Base-by-base conservation (phyloP, 2,113 vertebrate genomes). In the Bubo blakistoni region DNA sequence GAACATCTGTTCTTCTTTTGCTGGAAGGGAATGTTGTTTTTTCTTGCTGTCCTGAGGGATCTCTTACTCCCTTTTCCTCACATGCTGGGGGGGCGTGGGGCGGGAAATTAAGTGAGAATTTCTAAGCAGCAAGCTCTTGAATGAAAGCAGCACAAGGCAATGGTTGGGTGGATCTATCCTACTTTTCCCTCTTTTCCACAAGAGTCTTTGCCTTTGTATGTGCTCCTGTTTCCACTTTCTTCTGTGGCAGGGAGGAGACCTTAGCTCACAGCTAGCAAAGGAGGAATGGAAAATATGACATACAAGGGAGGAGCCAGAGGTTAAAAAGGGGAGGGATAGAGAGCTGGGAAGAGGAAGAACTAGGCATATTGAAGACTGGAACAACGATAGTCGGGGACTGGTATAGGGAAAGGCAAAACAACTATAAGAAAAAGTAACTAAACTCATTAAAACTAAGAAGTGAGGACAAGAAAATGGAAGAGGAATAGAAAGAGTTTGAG, bases 61-160 rank as follows among this genome's bases (percentile, higher is more conserved):
- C 17, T 79, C 26, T 86, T 78, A 70, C 10, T 67, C 29, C 26
- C 7, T 74, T 74, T 78, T 84, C 47, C 22, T 86, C 55, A 38
- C 1, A 1, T 83, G n/a, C 9, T 30, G 26, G 34, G 9, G 3
- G 4, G 18, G 11, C 4, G 36, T 11, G 0, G 0, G 24, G 20
- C 5, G 6, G 26, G 13, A 36, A 77, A 46, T 40, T 27, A 82
- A 84, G 22, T 32, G 51, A 44, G 40, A 73, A 46, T 71, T 89
- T 65, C 12, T 52, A 63, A 76, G 15, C 46, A 36, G 44, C 0
- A 4, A 88, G 19, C 15, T 86, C 74, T 71, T 47, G 20, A 88
- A 76, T 55, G 36, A 52, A 71, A 94, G 22, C 13, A 79, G n/a
- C n/a, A 47, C 22, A 73, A 79, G 22, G 8, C n/a, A 84, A 57